phyloP scores from a whole-genome alignment of 2,113 vertebrate species.

The Rattus norvegicus region DNA sequence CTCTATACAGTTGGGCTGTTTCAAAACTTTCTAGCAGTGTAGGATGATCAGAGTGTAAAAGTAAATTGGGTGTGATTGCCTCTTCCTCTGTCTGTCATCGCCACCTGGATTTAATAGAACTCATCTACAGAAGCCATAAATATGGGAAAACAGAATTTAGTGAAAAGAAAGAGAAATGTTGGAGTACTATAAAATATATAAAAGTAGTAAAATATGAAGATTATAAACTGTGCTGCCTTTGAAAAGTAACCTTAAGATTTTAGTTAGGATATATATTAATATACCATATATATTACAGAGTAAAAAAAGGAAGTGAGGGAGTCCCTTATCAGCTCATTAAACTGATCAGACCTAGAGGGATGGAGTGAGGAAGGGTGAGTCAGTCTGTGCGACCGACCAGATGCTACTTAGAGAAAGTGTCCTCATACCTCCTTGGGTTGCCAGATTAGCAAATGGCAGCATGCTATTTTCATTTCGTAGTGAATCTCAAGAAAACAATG shows the following conservation, averaged over 20 bases:
- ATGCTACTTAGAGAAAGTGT: not conserved
- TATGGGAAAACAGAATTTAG: not conserved
- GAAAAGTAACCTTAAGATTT: conserved; percentile 35
- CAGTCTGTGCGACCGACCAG: no score
- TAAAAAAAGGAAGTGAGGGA: not conserved
- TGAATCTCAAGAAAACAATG: not conserved
- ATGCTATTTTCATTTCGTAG: not conserved
- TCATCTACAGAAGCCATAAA: not conserved
- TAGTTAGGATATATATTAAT: not conserved
- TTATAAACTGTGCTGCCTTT: not conserved
- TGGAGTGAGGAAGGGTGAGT: not conserved
- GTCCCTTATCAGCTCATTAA: not conserved
- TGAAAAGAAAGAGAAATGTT: not conserved
- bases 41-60: not conserved
- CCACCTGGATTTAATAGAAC: not conserved
- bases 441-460: not conserved
- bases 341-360: not conserved
- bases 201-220: conserved; percentile 23
- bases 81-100: not conserved
- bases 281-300: not conserved
- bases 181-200: not conserved
- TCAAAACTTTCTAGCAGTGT: not conserved
- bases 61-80: no score
- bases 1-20: not conserved
- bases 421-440: not conserved